Base-by-base conservation (phyloP, 2,888 invertebrate genomes). In the Apamea anceps region DNA sequence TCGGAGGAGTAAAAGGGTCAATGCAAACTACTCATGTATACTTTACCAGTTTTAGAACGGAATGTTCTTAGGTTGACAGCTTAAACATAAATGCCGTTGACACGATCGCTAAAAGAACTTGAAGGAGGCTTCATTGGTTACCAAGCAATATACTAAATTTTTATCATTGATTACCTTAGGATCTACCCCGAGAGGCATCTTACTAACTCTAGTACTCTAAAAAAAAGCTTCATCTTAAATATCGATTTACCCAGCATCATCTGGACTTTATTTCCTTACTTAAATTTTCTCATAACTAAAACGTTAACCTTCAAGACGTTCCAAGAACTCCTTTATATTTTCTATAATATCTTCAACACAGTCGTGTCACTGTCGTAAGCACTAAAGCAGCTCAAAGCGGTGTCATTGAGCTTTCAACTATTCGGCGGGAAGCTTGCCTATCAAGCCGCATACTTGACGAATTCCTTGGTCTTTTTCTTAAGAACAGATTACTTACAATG, bases 351-450 rank as follows among this genome's bases (percentile, higher is more conserved):
- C 21, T 42, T 25, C 2, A 37, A 37, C 51, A 18, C 8, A 13
- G n/a, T 71, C 42, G 66, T 21, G 0, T 18, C 72, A 68, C 48
- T 71, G 73, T 89, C 92, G 93, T 87, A 51, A 63, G 65, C n/a
- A 87, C 73, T 92, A 89, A 93, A 91, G 77, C 77, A 73, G 68
- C 82, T 51, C 54, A 45, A 80, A 70, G 90, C 93, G 94, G 95
- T 93, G 95, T 95, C 95, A 95, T 94, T 95, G 95, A 93, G 95
- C 95, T 93, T 93, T 90, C 92, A 94, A 93, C 92, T 95, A 95
- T 95, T 95, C 92, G 94, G 93, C 90, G 91, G 88, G 84, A 84
- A 79, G 77, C 85, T 81, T 72, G 86, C 87, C 87, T 85, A 80
- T 84, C 86, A 72, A 81, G 85, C 81, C 51, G 81, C 86, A 84